Conservation (phyloP, 2,888 invertebrate genomes). For the Napeogenes sylphis region DNA sequence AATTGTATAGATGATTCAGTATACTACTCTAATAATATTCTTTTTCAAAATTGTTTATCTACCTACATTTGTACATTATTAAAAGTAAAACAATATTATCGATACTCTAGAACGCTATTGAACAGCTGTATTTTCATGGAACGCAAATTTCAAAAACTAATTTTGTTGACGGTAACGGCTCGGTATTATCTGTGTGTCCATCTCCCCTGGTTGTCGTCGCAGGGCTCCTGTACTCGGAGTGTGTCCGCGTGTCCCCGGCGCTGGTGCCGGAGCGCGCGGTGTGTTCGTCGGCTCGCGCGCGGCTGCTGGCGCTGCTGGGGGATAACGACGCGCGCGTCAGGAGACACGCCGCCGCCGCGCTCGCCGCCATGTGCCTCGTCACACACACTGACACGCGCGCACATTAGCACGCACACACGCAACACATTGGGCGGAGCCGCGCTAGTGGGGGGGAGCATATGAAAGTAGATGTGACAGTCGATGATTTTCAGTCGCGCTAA, state of each 20-base stretch:
- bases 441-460: neutral
- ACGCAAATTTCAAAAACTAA: neutral
- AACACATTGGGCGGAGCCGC: no score
- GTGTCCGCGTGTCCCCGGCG: constrained; percentile 47
- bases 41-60: no score
- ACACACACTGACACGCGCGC: no score
- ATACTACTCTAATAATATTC: no score
- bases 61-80: no score
- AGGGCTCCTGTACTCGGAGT: constrained; percentile 63
- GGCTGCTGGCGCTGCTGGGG: constrained; percentile 75
- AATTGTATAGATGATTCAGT: no score
- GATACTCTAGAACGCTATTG: no score
- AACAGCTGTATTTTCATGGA: no score
- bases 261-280: constrained; percentile 55
- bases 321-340: constrained; percentile 76
- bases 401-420: no score
- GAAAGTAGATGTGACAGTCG: neutral
- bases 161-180: neutral
- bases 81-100: no score
- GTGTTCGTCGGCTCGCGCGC: constrained; percentile 45
- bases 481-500: no score
- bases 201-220: constrained; percentile 1
- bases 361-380: constrained; percentile 66
- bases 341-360: constrained; percentile 76
- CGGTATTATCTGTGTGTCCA: no score